A percentile compares a stretch with the other conserved stretches of the same genome.
These are phyloP conservation scores for Phainopepla nitens DNA, from an alignment of 2,113 vertebrate genomes.

Conservation along the genomic window DNA sequence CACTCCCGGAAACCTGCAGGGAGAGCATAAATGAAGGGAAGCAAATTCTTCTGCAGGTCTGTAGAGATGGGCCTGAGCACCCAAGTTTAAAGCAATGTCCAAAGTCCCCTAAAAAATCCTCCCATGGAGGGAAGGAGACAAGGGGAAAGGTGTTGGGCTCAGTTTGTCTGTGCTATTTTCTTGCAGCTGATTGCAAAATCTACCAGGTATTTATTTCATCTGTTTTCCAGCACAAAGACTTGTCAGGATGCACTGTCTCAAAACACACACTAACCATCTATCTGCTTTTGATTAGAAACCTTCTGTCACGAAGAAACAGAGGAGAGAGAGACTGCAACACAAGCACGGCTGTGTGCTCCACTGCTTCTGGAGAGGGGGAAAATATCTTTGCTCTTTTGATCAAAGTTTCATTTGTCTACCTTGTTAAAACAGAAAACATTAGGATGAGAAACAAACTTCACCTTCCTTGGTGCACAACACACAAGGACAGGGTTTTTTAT, in stretches of 20 bases:
- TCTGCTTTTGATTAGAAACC: conserved; percentile 56
- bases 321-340: background rate
- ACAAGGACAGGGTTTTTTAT: background rate
- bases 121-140: accelerated
- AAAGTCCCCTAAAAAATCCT: background rate
- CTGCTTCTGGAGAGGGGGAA: background rate
- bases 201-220: conserved; percentile 28
- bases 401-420: background rate
- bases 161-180: background rate
- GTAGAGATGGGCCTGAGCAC: background rate
- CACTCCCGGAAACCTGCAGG: background rate
- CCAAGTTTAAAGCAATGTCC: background rate
- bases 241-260: background rate
- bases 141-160: background rate
- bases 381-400: background rate
- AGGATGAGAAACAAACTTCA: background rate
- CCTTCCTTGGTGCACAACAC: background rate
- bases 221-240: background rate
- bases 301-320: background rate
- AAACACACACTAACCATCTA: background rate
- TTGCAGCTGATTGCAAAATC: background rate
- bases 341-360: background rate
- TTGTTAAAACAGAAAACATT: background rate
- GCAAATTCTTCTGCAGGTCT: background rate
- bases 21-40: background rate